A percentile compares a stretch with the other conserved stretches of the same genome.
Evolutionary conservation across 2,113 vertebrate species (phyloP).

Genomic region (chimpanzee (Pan troglodytes)): DNA sequence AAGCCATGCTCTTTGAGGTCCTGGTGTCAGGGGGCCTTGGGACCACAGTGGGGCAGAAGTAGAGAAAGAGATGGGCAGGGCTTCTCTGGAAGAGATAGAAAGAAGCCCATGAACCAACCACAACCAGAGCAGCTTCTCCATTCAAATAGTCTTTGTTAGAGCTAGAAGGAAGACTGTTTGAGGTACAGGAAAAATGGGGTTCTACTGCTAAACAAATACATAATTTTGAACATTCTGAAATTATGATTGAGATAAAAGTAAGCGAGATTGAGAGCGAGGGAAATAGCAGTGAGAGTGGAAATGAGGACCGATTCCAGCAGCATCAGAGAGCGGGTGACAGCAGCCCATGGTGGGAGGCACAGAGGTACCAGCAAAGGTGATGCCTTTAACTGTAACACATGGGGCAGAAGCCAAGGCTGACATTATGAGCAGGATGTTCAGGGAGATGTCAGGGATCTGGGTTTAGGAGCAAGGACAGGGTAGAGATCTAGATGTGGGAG

Average conservation of each 20-base stretch:
- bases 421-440: neutral
- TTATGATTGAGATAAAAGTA: neutral
- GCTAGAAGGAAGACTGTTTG: neutral
- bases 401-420: neutral
- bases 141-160: neutral
- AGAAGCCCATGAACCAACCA: neutral
- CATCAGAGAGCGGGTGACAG: neutral
- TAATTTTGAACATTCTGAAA: neutral
- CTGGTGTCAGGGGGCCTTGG: neutral
- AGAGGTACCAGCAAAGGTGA: neutral
- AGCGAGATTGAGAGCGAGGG: rapidly evolving
- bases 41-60: rapidly evolving
- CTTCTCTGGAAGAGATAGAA: neutral
- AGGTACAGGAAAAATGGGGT: neutral
- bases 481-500: neutral
- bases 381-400: neutral
- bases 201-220: neutral
- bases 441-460: neutral
- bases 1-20: neutral
- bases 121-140: neutral
- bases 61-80: neutral
- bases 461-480: neutral
- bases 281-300: rapidly evolving
- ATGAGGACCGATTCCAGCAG: neutral
- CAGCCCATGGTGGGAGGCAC: rapidly evolving